Evolutionary conservation across 2,113 vertebrate genomes (phyloP), one percentile per base, ranked within the genome.

Genomic region (Sciurus niger): DNA sequence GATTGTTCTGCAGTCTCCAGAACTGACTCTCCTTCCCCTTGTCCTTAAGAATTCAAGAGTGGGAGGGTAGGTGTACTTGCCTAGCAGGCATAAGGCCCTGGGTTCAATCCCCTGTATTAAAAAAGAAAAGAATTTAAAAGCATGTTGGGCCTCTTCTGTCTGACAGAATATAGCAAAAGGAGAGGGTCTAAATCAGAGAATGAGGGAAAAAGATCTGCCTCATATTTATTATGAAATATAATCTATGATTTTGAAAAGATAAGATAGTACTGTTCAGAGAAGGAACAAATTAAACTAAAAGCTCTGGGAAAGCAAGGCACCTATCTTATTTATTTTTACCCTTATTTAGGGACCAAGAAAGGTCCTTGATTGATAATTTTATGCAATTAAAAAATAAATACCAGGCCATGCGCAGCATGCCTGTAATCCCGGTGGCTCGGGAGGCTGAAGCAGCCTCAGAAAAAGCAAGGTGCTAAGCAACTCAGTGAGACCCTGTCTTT

Each of bases 291-390:
- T 34, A 46, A 78, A 82, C 18, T 32, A 10, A 87, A 92, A 73
- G 46, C 80, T 90, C 43, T 12, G 34, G 43, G 83, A 94, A 93
- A 86, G 74, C 14, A 89, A 89, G 63, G 84, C 8, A 22, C 53
- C 6, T 53, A 68, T 58, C 8, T 86, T 89, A 90, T 77, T 76
- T 84, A 77, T 58, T 24, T 70, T 80, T 68, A 89, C 32, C 6
- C 63, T 94, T 95, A 46, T 53, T 96, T 20, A 60, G 46, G 37
- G 18, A 60, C 25, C 92, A 76, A 78, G 20, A 95, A 96, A 94
- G 30, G 20, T 70, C 17, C 40, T 2, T 74, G 17, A 70, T 63
- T 32, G 91, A 14, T n/a, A 84, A 93, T 95, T 84, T 74, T 92
- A 53, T 60, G 43, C 30, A 92, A 95, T 6, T 70, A 77, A 94